These are phyloP conservation scores for Pristionchus maxplancki DNA, from an alignment of 2,888 invertebrate genomes.

Conservation along the genomic window DNA sequence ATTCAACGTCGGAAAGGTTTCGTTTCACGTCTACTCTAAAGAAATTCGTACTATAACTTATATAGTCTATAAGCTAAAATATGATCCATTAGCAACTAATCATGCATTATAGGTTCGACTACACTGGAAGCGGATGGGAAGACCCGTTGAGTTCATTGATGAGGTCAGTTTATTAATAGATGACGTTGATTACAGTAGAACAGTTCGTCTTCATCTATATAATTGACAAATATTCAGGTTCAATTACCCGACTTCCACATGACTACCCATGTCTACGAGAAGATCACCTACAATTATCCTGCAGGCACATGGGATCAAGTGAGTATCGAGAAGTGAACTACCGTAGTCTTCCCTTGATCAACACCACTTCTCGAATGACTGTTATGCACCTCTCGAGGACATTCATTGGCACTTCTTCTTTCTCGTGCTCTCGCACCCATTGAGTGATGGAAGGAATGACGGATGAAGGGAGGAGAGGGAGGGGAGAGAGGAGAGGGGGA, in stretches of 20 bases:
- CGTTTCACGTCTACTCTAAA: too few relatives aligned
- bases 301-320: conserved; percentile 77
- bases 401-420: not conserved
- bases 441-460: not conserved
- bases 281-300: conserved; percentile 76
- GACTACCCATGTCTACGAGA: conserved; percentile 68
- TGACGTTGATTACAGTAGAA: not conserved
- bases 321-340: conserved; percentile 42
- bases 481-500: not conserved
- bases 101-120: conserved; percentile 68
- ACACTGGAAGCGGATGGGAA: conserved; percentile 74
- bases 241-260: conserved; percentile 71
- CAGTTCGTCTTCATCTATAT: not conserved
- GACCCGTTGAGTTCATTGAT: conserved; percentile 74
- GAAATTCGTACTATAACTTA: too few relatives aligned
- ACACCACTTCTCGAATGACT: too few relatives aligned
- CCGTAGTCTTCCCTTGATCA: not conserved
- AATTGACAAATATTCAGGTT: not conserved
- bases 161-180: conserved; percentile 63
- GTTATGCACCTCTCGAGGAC: not conserved
- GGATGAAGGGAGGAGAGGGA: not conserved
- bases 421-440: not conserved
- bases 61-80: too few relatives aligned
- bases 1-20: conserved; percentile 73
- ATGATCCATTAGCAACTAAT: not conserved